Conservation (phyloP, 2,113 vertebrate species). For the Ciconia maguari region DNA sequence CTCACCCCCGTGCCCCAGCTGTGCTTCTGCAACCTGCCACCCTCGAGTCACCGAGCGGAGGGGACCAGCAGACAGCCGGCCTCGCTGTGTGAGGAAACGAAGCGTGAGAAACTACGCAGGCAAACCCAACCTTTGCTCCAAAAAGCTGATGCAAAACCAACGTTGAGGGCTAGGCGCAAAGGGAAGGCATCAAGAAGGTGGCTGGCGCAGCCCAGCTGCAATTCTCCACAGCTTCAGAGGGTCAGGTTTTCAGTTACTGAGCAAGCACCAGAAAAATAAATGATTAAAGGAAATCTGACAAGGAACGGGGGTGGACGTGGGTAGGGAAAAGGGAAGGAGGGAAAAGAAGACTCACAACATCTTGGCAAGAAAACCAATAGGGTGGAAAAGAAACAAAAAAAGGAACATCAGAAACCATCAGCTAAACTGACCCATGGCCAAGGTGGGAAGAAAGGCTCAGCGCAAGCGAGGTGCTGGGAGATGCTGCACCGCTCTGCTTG, state of each 20-base stretch:
- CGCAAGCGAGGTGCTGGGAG: not conserved
- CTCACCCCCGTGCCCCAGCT: accelerated
- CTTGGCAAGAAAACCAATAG: not conserved
- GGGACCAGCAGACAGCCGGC: not conserved
- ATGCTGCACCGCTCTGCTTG: not conserved
- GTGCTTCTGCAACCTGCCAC: not conserved
- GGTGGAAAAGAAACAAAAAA: not conserved
- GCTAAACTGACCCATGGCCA: not conserved
- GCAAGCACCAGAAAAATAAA: constrained; percentile 25
- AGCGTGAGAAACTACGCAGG: not conserved
- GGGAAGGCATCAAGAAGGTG: not conserved
- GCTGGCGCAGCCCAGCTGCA: not conserved
- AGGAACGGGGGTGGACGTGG: not conserved
- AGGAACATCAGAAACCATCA: not conserved
- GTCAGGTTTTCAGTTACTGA: not conserved
- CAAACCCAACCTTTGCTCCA: not conserved
- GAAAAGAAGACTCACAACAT: not conserved
- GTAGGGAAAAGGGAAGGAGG: not conserved
- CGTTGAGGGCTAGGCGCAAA: not conserved
- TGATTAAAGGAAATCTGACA: constrained; percentile 23
- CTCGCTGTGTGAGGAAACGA: not conserved
- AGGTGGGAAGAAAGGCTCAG: not conserved
- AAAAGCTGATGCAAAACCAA: not conserved
- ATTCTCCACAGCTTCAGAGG: not conserved
- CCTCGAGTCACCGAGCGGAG: accelerated